Base-by-base conservation (phyloP, 2,797 vertebrate genomes). In the Chelon labrosus region DNA sequence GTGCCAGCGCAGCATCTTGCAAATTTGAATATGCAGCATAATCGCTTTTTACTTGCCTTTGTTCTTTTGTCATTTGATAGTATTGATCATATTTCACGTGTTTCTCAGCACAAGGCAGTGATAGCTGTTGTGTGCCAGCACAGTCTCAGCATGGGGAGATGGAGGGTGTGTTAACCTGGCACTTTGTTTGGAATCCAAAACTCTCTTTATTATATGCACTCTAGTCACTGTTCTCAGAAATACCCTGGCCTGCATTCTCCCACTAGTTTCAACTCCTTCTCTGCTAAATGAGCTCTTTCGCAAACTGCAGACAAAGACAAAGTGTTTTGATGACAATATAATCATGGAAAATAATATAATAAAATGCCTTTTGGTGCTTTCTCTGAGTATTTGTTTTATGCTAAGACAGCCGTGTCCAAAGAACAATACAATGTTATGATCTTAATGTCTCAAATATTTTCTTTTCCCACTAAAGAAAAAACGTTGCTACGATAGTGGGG, bases 1-100 rank as follows among this genome's bases (percentile, higher is more conserved):
- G 55, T 80, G 85, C 83, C 73, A 80, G 58, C 70, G 9, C 74
- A 86, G 81, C 79, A 81, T 75, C 75, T 85, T 85, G 68, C 73
- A 77, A 59, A 89, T 86, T 83, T 83, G 59, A 86, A 86, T 85
- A 85, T 82, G 85, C 84, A 85, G 74, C 80, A 44, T 77, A 80
- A 76, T 85, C 67, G 35, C 59, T 70, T 68, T 57, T 60, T 50
- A 50, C 61, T 69, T 46, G 55, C 51, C 60, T 87, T 88, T 88
- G 73, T 86, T 88, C 44, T 76, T 56, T 69, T 65, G 56, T 76
- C 52, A 85, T 87, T 83, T 89, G 65, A 91, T 84, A 73, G 64
- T 75, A 73, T 76, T 54, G 64, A 84, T 90, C 81, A 67, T 70
- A 83, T 89, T 88, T 87, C 65, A 62, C 79, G 35, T 69, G 67